These are phyloP conservation scores for Tragelaphus buxtoni DNA, from an alignment of 2,113 vertebrate species.

Conservation along the genomic window DNA sequence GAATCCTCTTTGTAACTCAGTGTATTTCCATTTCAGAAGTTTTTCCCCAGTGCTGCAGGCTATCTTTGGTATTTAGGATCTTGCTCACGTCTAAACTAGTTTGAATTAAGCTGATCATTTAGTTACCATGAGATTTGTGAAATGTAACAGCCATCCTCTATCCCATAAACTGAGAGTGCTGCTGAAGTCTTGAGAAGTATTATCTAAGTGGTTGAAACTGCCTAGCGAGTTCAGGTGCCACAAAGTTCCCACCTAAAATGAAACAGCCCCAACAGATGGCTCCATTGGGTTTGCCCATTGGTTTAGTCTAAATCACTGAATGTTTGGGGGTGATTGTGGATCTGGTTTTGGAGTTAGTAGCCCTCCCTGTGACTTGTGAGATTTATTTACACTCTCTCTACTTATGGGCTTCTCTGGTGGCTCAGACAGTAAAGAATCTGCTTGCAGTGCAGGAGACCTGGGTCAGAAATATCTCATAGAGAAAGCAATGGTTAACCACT, in stretches of 20 bases:
- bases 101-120: slow-evolving; percentile 51
- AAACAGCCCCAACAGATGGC: neutral
- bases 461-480: neutral
- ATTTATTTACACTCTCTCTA: neutral
- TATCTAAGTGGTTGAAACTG: neutral
- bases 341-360: neutral
- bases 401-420: neutral
- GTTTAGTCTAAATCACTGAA: neutral
- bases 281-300: neutral
- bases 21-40: slow-evolving; percentile 37
- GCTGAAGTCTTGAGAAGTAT: neutral
- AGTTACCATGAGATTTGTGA: slow-evolving; percentile 3
- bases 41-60: neutral
- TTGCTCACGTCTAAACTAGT: slow-evolving; percentile 5
- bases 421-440: neutral
- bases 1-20: slow-evolving; percentile 27
- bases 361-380: neutral
- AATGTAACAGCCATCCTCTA: neutral
- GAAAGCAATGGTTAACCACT: neutral
- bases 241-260: neutral
- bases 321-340: neutral
- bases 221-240: neutral
- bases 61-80: slow-evolving; percentile 12
- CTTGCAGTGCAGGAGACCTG: neutral
- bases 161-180: neutral